Evolutionary conservation across 2,797 vertebrate genomes (phyloP), one percentile per base, ranked within the genome.

Genomic region (Sphenopsis melanotis): DNA sequence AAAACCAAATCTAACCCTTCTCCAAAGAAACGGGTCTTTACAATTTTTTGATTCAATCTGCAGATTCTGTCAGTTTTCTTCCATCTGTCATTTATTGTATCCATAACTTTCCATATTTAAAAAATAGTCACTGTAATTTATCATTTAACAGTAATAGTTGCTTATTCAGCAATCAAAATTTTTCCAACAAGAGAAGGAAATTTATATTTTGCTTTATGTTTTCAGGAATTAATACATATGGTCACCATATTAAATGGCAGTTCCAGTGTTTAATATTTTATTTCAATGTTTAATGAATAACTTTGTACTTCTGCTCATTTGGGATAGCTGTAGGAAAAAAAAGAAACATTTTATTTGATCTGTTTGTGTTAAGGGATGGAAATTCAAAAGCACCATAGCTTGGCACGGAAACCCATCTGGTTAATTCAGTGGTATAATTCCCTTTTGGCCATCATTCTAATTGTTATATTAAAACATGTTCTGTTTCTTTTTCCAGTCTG

Each of bases 181-280:
- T 90, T 95, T 97, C 89, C 87, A 94, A 57, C 42, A 95, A 83
- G 96, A 94, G 86, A 96, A 94, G 71, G 89, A 97, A 98, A 97
- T 96, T 89, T 96, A 61, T 94, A 86, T 93, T 97, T 97, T 95
- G 53, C 66, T 95, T 97, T 96, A 68, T 95, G 52, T 95, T 97
- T 97, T 93, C 90, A 75, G 92, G 75, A 83, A 89, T 92, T 87
- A 76, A 66, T 97, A 72, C 90, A 94, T 97, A 95, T 97, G 96
- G 84, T 94, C 81, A 94, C 93, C 93, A 95, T 88, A 96, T 61
- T 95, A 85, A 83, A 74, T 55, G 69, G 52, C 27, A 90, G 83
- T 94, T 96, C 83, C 65, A 94, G 44, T 61, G 66, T 96, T 83
- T 78, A 61, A 41, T 61, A 81, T 71, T 90, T 59, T 42, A 47